These are phyloP conservation scores for Castor canadensis DNA, from an alignment of 2,113 vertebrate genomes.

Conservation along the genomic window DNA sequence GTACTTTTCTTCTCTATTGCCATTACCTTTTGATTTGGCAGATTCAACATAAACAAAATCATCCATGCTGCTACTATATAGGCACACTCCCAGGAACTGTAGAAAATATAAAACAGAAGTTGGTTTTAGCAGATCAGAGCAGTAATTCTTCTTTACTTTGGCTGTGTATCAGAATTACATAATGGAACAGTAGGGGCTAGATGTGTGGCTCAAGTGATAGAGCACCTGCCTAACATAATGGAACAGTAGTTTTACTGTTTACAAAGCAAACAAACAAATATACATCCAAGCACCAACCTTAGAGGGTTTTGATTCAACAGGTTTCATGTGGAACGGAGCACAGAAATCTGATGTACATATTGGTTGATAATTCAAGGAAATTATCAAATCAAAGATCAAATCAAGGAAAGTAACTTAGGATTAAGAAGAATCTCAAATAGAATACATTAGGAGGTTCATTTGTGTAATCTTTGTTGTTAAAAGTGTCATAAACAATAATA, in stretches of 20 bases:
- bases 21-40: slow-evolving; percentile 60
- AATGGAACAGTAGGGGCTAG: too few relatives aligned
- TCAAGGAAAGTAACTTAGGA: slow-evolving; percentile 21
- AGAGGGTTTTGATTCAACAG: neutral
- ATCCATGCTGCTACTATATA: slow-evolving; percentile 30
- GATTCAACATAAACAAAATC: slow-evolving; percentile 28
- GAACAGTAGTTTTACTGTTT: too few relatives aligned
- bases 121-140: neutral
- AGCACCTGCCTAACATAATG: too few relatives aligned
- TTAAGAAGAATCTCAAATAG: neutral
- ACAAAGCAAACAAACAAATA: neutral
- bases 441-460: neutral
- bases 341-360: neutral
- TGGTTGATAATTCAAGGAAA: slow-evolving; percentile 6
- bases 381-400: neutral
- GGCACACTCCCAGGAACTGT: slow-evolving; percentile 58
- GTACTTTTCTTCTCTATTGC: neutral
- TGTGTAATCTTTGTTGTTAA: neutral
- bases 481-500: slow-evolving; percentile 20
- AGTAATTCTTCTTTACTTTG: neutral
- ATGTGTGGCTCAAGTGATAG: too few relatives aligned
- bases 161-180: neutral
- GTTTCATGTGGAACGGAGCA: neutral
- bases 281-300: neutral
- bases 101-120: slow-evolving; percentile 23